Evolutionary conservation across 2,888 invertebrate genomes (phyloP), one percentile per base, ranked within the genome.

Genomic region (Luperina nickerlii): DNA sequence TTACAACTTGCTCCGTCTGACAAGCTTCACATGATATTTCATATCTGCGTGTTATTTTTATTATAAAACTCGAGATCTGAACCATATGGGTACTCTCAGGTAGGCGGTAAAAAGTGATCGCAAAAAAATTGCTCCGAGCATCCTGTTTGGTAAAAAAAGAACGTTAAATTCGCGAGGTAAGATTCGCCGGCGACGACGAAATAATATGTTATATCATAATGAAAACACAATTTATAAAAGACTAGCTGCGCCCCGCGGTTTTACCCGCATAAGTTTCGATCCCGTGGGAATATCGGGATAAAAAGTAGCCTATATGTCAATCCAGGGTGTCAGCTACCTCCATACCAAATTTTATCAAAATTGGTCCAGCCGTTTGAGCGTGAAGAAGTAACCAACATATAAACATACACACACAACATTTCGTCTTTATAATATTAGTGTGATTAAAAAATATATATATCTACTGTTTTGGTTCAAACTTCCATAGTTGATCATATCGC

Each of bases 51-150:
- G 68, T 75, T 76, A 80, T 20, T 83, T 83, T 84, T 80, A 65
- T 80, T 84, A 65, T 18, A 76, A 80, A 73, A 76, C 51, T 38
- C 45, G 45, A 51, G 20, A 77, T 63, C 20, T 60, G 87, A 86
- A 77, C 83, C 79, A 42, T 78, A 76, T 78, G 76, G 85, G 74
- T 51, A 62, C 81, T 71, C 81, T 83, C 83, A 87, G 83, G 86
- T 82, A 81, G 84, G 9, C 57, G 62, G 69, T 76, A 81, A 84
- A 87, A 85, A 87, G 66, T 78, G 63, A n/a, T 75, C 80, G 80
- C 85, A 87, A 87, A 87, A 87, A 85, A 82, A 66, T 62, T 57
- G 73, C 76, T 74, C 24, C 15, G 38, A 60, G 66, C 84, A 84
- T 86, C 84, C 87, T 86, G 81, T 81, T 83, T 38, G 71, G 1